Base-by-base conservation (phyloP, 2,888 invertebrate species). In the Sinopyrophorus schimmeli region DNA sequence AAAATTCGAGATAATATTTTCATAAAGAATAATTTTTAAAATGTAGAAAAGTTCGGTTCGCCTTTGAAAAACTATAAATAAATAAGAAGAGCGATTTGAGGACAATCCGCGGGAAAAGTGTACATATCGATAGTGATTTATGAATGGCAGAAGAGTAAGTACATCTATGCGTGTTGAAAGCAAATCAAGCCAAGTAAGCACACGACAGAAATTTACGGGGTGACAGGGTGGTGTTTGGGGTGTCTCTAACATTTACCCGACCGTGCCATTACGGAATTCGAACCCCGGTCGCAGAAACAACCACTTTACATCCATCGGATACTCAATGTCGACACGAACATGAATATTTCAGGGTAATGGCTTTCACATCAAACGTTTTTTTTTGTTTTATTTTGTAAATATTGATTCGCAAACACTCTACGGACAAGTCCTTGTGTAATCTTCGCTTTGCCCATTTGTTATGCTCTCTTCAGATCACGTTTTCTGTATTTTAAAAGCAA, bases 321-420 rank as follows among this genome's bases (percentile, higher is more conserved):
- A 64, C 59, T 55, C 59, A 50, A 55, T 57, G 59, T 56, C 65
- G 67, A 68, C 68, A 69, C 69, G 67, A 67, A 67, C 68, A 66
- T 64, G 68, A 69, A 70, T 69, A 68, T 69, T 67, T 68, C 66
- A 67, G 57, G 56, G 61, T 66, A 65, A 64, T 64, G 58, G 63
- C 61, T 60, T 58, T 61, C 58, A 59, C 58, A 52, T 59, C 59
- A 56, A 55, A 55, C 54, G 54, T 42, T 60, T 61, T 63, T 63
- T 62, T 65, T 60, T 47, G 42, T 48, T 61, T 61, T 58, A 55
- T 59, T 62, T 55, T 59, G 62, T 63, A 63, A 68, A 68, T 64
- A 63, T 64, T 63, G 63, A 63, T 61, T 61, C 59, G 49, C 57
- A 61, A 59, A 64, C 60, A 61, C 58, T 60, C 57, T 43, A 52